A percentile compares a stretch with the other conserved stretches of the same genome.
phyloP scores from a whole-genome alignment of 2,888 invertebrate genomes.

The Drosophila mimica region DNA sequence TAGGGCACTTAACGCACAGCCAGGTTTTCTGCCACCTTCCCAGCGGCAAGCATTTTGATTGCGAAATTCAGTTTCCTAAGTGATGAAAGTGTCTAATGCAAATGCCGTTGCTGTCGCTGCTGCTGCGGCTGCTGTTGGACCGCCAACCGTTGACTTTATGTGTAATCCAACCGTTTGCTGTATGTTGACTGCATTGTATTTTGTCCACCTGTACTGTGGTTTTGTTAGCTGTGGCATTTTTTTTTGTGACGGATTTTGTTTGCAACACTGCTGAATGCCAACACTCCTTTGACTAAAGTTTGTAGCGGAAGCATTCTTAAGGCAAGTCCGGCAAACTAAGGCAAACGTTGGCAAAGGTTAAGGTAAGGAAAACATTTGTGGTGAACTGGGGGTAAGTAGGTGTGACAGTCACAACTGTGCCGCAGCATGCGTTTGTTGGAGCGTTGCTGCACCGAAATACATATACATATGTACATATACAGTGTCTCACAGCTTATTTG shows the following conservation, averaged over 20 bases:
- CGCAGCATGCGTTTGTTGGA: conserved; percentile 1
- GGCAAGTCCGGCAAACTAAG: conserved; percentile 49
- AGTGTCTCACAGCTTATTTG: too few relatives aligned
- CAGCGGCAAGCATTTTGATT: conserved; percentile 25
- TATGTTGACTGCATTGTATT: background rate
- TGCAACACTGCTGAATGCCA: conserved; percentile 48
- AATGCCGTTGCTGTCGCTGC: conserved; percentile 39
- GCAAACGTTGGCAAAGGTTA: conserved; percentile 10
- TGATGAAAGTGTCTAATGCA: conserved; percentile 52
- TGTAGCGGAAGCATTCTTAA: conserved; percentile 40
- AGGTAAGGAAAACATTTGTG: background rate
- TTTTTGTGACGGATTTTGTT: conserved; percentile 55
- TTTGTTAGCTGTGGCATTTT: conserved; percentile 29
- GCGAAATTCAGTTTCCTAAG: conserved; percentile 57
- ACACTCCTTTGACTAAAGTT: conserved; percentile 39
- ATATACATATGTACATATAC: too few relatives aligned
- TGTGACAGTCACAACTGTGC: conserved; percentile 6
- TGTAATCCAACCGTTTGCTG: background rate
- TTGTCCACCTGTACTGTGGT: conserved; percentile 11
- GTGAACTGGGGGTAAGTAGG: background rate
- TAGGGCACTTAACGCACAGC: background rate
- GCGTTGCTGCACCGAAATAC: conserved; percentile 2
- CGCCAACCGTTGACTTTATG: conserved; percentile 28
- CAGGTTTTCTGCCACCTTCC: conserved; percentile 1
- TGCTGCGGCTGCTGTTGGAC: background rate